phyloP scores from a whole-genome alignment of 2,113 vertebrate species.

The Pelusios castaneus region DNA sequence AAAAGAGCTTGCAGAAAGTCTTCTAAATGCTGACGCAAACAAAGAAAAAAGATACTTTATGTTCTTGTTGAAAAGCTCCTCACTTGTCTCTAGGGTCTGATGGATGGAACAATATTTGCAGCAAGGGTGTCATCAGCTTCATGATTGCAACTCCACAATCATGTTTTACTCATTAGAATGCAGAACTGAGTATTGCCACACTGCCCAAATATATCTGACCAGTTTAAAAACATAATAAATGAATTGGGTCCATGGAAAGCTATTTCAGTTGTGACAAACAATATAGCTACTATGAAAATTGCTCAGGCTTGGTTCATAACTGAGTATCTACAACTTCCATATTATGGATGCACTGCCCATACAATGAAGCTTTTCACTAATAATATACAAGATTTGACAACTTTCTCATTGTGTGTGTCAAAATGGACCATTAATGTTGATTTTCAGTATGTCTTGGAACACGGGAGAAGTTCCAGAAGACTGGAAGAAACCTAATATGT shows the following conservation, averaged over 20 bases:
- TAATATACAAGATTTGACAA: neutral
- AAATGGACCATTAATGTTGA: neutral
- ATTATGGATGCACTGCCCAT: neutral
- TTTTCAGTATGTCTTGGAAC: neutral
- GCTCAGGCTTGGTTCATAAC: neutral
- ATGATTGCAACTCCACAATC: neutral
- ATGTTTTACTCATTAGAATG: neutral
- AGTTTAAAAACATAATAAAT: neutral
- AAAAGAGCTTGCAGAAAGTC: neutral
- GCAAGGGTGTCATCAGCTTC: neutral
- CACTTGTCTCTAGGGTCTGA: neutral
- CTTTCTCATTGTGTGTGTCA: neutral
- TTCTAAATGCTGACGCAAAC: neutral
- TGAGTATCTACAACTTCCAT: neutral
- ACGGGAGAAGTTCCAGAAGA: neutral
- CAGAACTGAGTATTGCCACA: neutral
- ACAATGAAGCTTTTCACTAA: neutral
- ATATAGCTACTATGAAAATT: neutral
- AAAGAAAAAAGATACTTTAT: neutral
- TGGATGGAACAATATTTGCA: neutral
- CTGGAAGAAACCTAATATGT: neutral
- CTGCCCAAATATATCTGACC: neutral
- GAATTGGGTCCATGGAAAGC: neutral
- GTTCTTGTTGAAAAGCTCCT: too few species aligned
- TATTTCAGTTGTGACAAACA: neutral